Evolutionary conservation across 2,797 vertebrate genomes (phyloP).

Genomic region (Distichodus sexfasciatus): DNA sequence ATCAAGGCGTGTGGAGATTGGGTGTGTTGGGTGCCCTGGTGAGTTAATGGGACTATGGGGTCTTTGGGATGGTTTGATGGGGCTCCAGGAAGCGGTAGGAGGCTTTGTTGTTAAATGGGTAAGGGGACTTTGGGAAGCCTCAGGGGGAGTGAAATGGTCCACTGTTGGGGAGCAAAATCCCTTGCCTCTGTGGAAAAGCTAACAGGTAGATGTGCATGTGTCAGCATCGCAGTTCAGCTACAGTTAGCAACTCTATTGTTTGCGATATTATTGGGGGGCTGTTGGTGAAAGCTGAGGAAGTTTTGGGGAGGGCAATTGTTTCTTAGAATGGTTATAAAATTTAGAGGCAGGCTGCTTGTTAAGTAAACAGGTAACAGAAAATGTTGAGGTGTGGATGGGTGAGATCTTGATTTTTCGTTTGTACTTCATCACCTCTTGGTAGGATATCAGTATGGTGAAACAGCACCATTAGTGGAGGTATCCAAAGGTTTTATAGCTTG

Average conservation of each 20-base stretch:
- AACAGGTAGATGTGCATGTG: slow-evolving; percentile 21
- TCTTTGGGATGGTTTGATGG: slow-evolving; percentile 47
- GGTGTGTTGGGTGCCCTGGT: slow-evolving; percentile 43
- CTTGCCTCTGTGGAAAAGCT: slow-evolving; percentile 41
- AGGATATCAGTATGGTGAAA: too few relatives aligned
- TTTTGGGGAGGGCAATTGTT: not conserved
- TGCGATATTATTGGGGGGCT: not conserved
- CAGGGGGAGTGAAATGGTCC: slow-evolving; percentile 29
- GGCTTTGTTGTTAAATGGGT: slow-evolving; percentile 43
- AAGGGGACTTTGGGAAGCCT: slow-evolving; percentile 22
- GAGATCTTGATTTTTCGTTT: too few relatives aligned
- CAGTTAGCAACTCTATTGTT: slow-evolving; percentile 20
- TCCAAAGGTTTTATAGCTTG: too few relatives aligned
- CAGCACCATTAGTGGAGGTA: too few relatives aligned
- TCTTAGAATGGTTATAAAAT: not conserved
- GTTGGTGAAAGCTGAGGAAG: not conserved
- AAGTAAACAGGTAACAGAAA: too few relatives aligned
- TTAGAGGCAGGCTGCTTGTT: too few relatives aligned
- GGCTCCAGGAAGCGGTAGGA: slow-evolving; percentile 49
- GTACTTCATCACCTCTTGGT: too few relatives aligned
- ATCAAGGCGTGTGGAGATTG: slow-evolving; percentile 47
- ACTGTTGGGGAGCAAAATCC: slow-evolving; percentile 34
- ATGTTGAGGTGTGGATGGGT: too few relatives aligned
- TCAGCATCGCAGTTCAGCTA: slow-evolving; percentile 36
- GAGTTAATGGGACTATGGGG: slow-evolving; percentile 50